phyloP scores from a whole-genome alignment of 2,797 vertebrate species.

The Cyprinella venusta region DNA sequence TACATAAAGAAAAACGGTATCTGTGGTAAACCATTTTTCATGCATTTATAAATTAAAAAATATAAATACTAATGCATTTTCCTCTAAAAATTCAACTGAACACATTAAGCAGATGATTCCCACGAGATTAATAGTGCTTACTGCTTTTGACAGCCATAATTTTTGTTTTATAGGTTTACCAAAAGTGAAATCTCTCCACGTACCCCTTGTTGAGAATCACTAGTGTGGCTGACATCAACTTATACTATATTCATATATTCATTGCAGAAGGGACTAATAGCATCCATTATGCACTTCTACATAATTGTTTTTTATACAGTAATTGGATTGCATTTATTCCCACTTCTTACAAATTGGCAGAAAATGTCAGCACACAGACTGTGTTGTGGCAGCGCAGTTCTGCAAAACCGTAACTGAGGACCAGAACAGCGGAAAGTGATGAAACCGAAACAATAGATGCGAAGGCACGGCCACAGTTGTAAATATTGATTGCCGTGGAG shows the following conservation, averaged over 20 bases:
- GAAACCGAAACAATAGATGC: slow-evolving; percentile 4
- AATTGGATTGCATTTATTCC: slow-evolving; percentile 35
- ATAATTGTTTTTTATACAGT: slow-evolving; percentile 39
- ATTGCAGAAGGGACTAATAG: slow-evolving; percentile 33
- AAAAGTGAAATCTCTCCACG: slow-evolving; percentile 16
- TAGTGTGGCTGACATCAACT: slow-evolving; percentile 1
- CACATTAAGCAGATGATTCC: background rate
- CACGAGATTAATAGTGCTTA: background rate
- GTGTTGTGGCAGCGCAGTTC: background rate
- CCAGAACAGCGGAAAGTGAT: background rate
- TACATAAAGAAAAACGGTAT: too few relatives aligned
- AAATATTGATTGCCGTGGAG: slow-evolving; percentile 30
- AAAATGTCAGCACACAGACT: slow-evolving; percentile 26
- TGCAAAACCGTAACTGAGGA: background rate
- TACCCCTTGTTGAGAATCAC: slow-evolving; percentile 20
- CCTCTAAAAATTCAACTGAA: background rate
- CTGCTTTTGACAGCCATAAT: background rate
- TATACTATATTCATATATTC: slow-evolving; percentile 40
- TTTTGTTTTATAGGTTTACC: background rate
- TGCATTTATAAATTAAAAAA: background rate
- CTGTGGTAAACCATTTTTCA: background rate
- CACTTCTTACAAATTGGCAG: slow-evolving; percentile 39
- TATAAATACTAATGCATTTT: background rate
- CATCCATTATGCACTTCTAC: slow-evolving; percentile 29
- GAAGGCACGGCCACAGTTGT: slow-evolving; percentile 7